Evolutionary conservation across 37 sponge, comb jelly and placozoan genomes (phyloP).

Genomic region (Halichondria panicea): DNA sequence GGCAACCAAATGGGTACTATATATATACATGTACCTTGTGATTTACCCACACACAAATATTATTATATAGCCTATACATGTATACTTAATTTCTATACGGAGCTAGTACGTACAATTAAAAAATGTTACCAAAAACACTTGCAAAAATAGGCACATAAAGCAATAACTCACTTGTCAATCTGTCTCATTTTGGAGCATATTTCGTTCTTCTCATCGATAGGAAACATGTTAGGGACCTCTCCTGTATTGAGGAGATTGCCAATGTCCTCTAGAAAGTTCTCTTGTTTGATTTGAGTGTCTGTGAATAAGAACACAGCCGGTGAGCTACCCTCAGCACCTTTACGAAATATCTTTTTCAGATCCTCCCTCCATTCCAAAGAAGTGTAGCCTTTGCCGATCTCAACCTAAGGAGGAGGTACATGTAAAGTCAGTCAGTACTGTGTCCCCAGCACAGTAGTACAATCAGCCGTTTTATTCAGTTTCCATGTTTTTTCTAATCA

Average conservation of each 20-base stretch:
- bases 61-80: background rate
- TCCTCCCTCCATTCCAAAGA: slow-evolving; percentile 97
- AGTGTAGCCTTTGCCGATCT: slow-evolving; percentile 97
- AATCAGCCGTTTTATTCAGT: no score
- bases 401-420: slow-evolving; percentile 58
- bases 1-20: background rate
- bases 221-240: slow-evolving; percentile 97
- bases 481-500: no score
- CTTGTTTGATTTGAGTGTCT: slow-evolving; percentile 94
- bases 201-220: slow-evolving; percentile 95
- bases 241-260: slow-evolving; percentile 93
- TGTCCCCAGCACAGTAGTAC: no score
- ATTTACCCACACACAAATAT: background rate
- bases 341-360: slow-evolving; percentile 88
- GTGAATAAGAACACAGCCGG: slow-evolving; percentile 94
- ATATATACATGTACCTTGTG: background rate
- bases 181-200: slow-evolving; percentile 93
- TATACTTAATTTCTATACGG: no score
- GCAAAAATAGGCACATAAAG: background rate
- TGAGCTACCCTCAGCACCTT: slow-evolving; percentile 81
- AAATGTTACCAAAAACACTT: no score
- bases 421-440: no score
- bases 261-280: slow-evolving; percentile 96
- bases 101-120: no score
- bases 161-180: slow-evolving; percentile 84